Conservation (phyloP, 2,113 vertebrate genomes). For the Chaetura pelagica region DNA sequence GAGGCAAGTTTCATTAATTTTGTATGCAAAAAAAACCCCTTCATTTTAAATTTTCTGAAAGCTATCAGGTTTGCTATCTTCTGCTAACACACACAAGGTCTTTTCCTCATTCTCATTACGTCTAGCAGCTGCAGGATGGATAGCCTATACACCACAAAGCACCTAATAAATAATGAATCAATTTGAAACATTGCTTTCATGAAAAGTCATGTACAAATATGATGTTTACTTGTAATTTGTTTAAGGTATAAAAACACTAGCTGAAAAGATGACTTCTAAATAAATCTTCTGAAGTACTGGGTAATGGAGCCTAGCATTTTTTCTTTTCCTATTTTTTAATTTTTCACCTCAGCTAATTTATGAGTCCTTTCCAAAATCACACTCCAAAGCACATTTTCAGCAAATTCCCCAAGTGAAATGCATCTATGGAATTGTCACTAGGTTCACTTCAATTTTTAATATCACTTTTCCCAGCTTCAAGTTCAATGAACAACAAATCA, state of each 20-base stretch:
- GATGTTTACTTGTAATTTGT: slow-evolving; percentile 64
- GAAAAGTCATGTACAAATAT: slow-evolving; percentile 53
- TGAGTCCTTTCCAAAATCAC: background rate
- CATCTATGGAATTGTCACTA: background rate
- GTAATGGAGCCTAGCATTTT: slow-evolving; percentile 45
- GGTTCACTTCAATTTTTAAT: background rate
- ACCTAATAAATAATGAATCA: slow-evolving; percentile 60
- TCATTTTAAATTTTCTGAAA: background rate
- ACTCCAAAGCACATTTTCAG: slow-evolving; percentile 7
- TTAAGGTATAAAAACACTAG: slow-evolving; percentile 57
- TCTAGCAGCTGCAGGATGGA: slow-evolving; percentile 31
- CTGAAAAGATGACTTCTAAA: slow-evolving; percentile 47
- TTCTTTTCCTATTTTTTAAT: background rate
- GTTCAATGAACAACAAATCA: background rate
- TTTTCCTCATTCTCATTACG: slow-evolving; percentile 52
- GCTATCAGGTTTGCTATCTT: background rate
- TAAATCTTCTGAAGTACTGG: slow-evolving; percentile 53
- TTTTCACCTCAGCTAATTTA: slow-evolving; percentile 52
- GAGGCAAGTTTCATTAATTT: background rate
- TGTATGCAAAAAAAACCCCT: background rate
- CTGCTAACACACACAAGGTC: background rate
- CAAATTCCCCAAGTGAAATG: slow-evolving; percentile 9
- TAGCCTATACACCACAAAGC: background rate
- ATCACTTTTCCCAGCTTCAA: background rate
- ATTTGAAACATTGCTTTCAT: slow-evolving; percentile 16